Evolutionary conservation across 2,797 vertebrate species (phyloP), one percentile per base, ranked within the genome.

Genomic region (Cryptoprocta ferox): DNA sequence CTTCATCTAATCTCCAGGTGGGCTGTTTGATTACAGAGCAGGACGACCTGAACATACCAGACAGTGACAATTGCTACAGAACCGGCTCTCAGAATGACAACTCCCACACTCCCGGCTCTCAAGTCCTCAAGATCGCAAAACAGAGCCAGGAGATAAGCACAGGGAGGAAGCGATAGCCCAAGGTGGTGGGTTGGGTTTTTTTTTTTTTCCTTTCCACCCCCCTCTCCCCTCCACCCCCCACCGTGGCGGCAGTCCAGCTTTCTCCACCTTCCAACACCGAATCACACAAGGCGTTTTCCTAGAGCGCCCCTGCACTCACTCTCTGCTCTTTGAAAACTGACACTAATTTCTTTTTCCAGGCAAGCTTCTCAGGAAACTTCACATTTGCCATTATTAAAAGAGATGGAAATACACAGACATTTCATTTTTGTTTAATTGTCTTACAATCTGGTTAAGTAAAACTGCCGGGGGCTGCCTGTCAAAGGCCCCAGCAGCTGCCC

Each of bases 31-130:
- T 8, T 10, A 4, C 93, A 45, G 42, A 83, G 80, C 12, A 0
- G 1, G 15, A 45, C 75, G 12, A 28, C 30, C 1, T 10, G 68
- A 35, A 56, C 0, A 1, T 7, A 1, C 5, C 16, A 0, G 6
- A 2, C 89, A 15, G 65, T 26, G 28, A 21, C 2, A 3, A 6
- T 59, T 13, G 45, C 56, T 24, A 24, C 21, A 73, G 13, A 82
- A 37, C 19, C 28, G 24, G 39, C 14, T 30, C 11, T 1, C 5
- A 1, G 14, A 18, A 66, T 1, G 32, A 50, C n/a, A 18, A 82
- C 63, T 35, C 45, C 5, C 1, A 2, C 4, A 3, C n/a, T 2
- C 1, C 96, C 80, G 0, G 18, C 37, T 61, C 68, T 32, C 1
- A 42, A 6, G 19, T 24, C 71, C 39, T 35, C 53, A 21, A 24